These are phyloP conservation scores for Columbina picui DNA, from an alignment of 2,113 vertebrate genomes.

Conservation along the genomic window DNA sequence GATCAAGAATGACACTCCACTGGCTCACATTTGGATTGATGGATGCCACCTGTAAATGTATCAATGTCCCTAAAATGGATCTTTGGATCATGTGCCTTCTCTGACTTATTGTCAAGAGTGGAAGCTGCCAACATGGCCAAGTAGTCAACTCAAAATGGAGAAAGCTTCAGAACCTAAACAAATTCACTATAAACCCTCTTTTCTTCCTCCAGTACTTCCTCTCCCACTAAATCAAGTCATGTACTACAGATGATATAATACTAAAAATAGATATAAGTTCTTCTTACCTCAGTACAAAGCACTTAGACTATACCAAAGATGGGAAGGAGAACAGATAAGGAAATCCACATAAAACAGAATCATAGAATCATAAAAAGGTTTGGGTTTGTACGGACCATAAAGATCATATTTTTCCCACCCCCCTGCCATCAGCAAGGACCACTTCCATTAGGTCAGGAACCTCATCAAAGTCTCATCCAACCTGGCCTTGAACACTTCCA, in stretches of 20 bases:
- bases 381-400: background rate
- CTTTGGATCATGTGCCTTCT: background rate
- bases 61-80: background rate
- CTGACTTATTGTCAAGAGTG: background rate
- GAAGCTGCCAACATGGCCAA: background rate
- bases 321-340: background rate
- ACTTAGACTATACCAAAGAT: background rate
- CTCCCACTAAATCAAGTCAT: background rate
- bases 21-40: background rate
- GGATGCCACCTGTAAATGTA: background rate
- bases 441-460: background rate
- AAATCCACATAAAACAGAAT: background rate
- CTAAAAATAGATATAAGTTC: background rate
- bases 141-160: background rate
- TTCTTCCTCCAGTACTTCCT: background rate
- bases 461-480: background rate
- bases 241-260: background rate
- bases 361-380: background rate
- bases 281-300: rapidly evolving
- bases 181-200: background rate
- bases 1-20: background rate
- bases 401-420: background rate
- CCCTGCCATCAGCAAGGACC: no score
- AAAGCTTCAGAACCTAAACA: background rate
- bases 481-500: background rate